These are phyloP conservation scores for Casuarius casuarius DNA, from an alignment of 2,113 vertebrate species.

Conservation along the genomic window DNA sequence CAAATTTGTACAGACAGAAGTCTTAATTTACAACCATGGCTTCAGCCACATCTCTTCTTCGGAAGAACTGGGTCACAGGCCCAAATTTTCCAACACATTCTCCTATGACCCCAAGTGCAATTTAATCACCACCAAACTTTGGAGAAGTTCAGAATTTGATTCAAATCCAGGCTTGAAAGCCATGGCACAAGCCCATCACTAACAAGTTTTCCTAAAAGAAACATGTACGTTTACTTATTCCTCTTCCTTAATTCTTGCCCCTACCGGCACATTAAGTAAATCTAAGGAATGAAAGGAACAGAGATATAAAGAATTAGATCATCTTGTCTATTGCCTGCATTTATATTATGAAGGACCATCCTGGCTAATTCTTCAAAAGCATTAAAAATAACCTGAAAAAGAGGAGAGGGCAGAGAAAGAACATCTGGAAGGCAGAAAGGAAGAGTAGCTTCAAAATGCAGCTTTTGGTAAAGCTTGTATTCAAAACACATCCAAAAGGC, in stretches of 20 bases:
- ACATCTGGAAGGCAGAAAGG: not conserved
- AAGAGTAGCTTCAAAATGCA: not conserved
- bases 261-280: not conserved
- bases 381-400: not conserved
- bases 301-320: not conserved
- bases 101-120: not conserved
- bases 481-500: not conserved
- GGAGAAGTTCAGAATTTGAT: not conserved
- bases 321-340: not conserved
- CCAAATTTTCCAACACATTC: not conserved
- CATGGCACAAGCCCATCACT: not conserved
- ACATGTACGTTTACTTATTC: not conserved
- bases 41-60: not conserved
- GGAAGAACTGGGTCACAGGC: not conserved
- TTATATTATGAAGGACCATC: not conserved
- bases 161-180: not conserved
- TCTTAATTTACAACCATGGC: rapidly evolving
- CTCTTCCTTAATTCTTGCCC: not conserved
- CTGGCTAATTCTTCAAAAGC: not conserved
- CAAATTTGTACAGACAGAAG: not conserved
- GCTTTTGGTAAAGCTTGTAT: not conserved
- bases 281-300: not conserved
- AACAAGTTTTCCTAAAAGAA: not conserved
- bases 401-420: not conserved
- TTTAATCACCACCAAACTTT: not conserved